Conservation (phyloP, 2,113 vertebrate species). For the Merops nubicus region DNA sequence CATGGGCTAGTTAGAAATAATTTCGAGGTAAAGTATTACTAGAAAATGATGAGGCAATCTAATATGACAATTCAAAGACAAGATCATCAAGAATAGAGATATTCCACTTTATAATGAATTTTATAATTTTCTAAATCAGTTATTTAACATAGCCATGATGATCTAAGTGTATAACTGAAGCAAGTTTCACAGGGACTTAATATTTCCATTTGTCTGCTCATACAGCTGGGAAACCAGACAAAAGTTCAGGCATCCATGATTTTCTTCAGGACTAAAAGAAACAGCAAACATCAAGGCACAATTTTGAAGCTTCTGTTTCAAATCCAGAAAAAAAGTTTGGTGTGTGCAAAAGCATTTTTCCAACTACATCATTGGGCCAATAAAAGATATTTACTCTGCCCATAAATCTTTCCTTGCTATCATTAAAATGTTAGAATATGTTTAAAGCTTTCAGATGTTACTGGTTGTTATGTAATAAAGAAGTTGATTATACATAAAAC, state of each 20-base stretch:
- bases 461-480: slow-evolving; percentile 37
- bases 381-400: slow-evolving; percentile 39
- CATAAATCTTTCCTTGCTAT: slow-evolving; percentile 49
- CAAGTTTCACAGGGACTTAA: not conserved
- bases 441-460: slow-evolving; percentile 66
- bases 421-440: slow-evolving; percentile 51
- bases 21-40: not conserved
- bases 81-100: not conserved
- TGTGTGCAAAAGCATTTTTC: not conserved
- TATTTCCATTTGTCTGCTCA: not conserved
- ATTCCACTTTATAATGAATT: not conserved
- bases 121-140: not conserved
- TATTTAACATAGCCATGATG: not conserved
- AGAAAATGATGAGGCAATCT: not conserved
- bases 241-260: not conserved
- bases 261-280: not conserved
- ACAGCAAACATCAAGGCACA: not conserved
- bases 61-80: not conserved
- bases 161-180: not conserved
- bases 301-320: slow-evolving; percentile 41
- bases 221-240: not conserved
- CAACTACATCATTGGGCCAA: not conserved
- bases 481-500: slow-evolving; percentile 46
- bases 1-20: not conserved
- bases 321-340: not conserved